Evolutionary conservation across 1,140 invertebrate species (phyloP).

Genomic region (Metopolophium dirhodum): DNA sequence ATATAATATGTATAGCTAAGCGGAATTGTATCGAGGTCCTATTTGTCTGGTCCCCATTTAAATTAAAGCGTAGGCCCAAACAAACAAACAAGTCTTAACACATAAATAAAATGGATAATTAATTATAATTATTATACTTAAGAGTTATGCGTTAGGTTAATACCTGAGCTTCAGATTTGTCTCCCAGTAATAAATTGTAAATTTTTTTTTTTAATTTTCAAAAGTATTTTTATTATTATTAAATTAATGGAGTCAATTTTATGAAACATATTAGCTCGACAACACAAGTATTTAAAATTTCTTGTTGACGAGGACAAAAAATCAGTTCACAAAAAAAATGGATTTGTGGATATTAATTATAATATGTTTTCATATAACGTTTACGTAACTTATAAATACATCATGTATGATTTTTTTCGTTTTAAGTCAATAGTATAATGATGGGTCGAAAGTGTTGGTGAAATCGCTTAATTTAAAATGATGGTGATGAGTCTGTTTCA

Average conservation of each 20-base stretch:
- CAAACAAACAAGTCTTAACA: constrained; percentile 52
- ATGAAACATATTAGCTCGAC: constrained; percentile 34
- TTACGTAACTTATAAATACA: constrained; percentile 52
- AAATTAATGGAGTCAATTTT: constrained; percentile 21
- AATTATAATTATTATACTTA: constrained; percentile 54
- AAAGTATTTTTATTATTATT: background rate
- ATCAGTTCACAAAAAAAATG: constrained; percentile 26
- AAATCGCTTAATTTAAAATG: constrained; percentile 57
- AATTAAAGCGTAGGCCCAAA: constrained; percentile 54
- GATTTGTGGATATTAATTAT: constrained; percentile 27
- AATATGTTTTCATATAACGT: constrained; percentile 42
- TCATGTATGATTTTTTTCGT: constrained; percentile 55
- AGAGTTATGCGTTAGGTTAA: constrained; percentile 32
- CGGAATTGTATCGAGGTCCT: constrained; percentile 52
- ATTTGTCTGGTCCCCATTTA: constrained; percentile 53
- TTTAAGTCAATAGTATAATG: constrained; percentile 56
- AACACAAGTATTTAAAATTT: constrained; percentile 24
- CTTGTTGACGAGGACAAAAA: constrained; percentile 12
- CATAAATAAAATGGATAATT: constrained; percentile 53
- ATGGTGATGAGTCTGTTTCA: constrained; percentile 53
- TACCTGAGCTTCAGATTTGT: constrained; percentile 32
- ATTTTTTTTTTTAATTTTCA: background rate
- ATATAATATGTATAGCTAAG: constrained; percentile 53
- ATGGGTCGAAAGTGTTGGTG: constrained; percentile 55
- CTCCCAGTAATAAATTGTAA: constrained; percentile 39